Evolutionary conservation across 2,113 vertebrate genomes (phyloP), one percentile per base, ranked within the genome.

Genomic region (Atractosteus spatula): DNA sequence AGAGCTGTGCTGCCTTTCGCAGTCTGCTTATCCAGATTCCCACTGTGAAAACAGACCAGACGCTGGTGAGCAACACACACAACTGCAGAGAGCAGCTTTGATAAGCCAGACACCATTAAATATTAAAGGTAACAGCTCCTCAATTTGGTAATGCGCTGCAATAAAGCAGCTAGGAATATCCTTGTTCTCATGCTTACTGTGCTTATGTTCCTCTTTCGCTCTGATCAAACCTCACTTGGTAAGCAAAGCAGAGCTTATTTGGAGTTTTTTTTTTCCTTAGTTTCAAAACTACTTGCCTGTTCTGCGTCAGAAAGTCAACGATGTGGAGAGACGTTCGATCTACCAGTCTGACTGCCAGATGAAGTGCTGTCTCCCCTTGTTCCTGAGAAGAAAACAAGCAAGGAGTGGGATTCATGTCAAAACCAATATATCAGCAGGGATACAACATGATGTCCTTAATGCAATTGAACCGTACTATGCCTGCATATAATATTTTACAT

Each of bases 271-370:
- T 29, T 29, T 29, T 29, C 29, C 29, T 59, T 59, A 13, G n/a
- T n/a, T 13, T 59, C n/a, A 59, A 2, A 59, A 16, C 57, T 12
- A 17, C 85, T 84, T 71, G 96, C 97, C 97, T 96, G 83, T 99
- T 99, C 73, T 99, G 97, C 57, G 96, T 94, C 55, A 99, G 82
- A 76, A 99, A 99, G 88, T 98, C 97, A 1, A 98, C 96, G 12
- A 99, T 95, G 79, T 99, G 97, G 57, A 99, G 95, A 0, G 97
- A 99, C 69, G 96, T 96, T 47, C 97, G 89, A 87, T 99, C 97
- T 47, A 95, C 96, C 14, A 95, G 96, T 12, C 97, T 86, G 74
- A 98, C 94, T 0, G 97, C 97, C 41, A 99, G 93, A 70, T 99
- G 97, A 16, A 99, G 92, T 0, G 93, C 96, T 0, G 96, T 98